Evolutionary conservation across 2,797 vertebrate species (phyloP), one percentile per base, ranked within the genome.

Genomic region (Crenichthys baileyi): DNA sequence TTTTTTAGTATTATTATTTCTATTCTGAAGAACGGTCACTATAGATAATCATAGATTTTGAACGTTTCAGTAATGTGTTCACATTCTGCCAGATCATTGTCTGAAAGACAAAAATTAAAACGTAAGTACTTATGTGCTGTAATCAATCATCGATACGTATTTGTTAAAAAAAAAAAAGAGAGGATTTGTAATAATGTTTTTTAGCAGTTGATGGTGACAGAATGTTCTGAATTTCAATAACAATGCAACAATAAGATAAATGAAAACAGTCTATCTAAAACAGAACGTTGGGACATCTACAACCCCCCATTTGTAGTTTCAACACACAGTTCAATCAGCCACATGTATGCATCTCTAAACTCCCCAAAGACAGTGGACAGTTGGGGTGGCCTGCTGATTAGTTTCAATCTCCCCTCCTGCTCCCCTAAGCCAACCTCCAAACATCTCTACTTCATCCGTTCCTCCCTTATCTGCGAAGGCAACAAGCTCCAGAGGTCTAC

Each of bases 301-400:
- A 73, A 24, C 78, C 72, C 83, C 72, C 60, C 68, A n/a, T 74
- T 60, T 36, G 18, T 70, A 65, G 44, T 70, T 76, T 77, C 80
- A 36, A 5, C 67, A 56, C 39, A 72, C 87, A 5, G 53, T 84
- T 88, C 88, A 93, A 88, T 92, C 90, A 93, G 88, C 75, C 85
- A 91, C 90, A 93, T 93, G 91, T 90, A 93, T 93, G 80, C 86
- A 93, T 91, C 84, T 94, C 85, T 92, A 81, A 92, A 92, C 84
- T 93, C 93, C 92, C 92, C 79, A 88, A 91, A 92, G 93, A 92
- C 93, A 67, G 83, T 75, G 93, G 94, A 93, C 94, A 95, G 94
- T 96, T 95, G 94, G 93, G 88, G 78, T 90, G 91, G 83, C 86
- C 87, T 87, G 86, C 94, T 94, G 94, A 94, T 94, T 95, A 94